Base-by-base conservation (phyloP, 2,888 invertebrate genomes). In the Amphipoea lucens region DNA sequence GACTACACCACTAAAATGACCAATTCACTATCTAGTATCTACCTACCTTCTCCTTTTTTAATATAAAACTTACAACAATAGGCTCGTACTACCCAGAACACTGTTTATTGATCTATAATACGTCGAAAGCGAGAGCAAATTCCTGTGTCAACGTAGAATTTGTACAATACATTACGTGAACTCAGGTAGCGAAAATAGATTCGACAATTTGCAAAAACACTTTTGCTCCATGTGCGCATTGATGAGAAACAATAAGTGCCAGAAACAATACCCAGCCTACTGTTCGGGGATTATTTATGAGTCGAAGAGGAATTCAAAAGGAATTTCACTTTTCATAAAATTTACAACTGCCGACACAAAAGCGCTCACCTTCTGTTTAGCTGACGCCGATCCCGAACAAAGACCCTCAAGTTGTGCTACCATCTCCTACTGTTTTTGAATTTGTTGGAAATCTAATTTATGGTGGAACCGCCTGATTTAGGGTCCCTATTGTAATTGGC, bases 261-360 rank as follows among this genome's bases (percentile, higher is more conserved):
- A 94, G 94, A 96, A 95, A 97, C 97, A 97, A 97, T 96, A 92
- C 94, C 95, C 93, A 92, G 95, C 93, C 94, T 94, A 92, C 95
- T 95, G 94, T 96, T 96, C 94, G 92, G 89, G 93, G 91, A 94
- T 96, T 95, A 96, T 96, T 96, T 97, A 97, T 97, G 96, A 94
- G 93, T 90, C 94, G 93, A 95, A 95, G 92, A 93, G 94, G 95
- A 93, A 94, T 96, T 97, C 96, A 95, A 96, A 96, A 96, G 97
- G 97, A 96, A 97, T 97, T 97, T 97, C 96, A 97, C 96, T 97
- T 97, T 97, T 97, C 96, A 96, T 95, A 96, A 96, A 97, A 97
- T 97, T 97, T 96, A 96, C 96, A 97, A 97, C 96, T 95, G 91
- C 90, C 89, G 89, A 93, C 94, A 96, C 96, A 96, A 97, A 95